Evolutionary conservation across 2,888 invertebrate genomes (phyloP).

Genomic region (Platynereis dumerilii): DNA sequence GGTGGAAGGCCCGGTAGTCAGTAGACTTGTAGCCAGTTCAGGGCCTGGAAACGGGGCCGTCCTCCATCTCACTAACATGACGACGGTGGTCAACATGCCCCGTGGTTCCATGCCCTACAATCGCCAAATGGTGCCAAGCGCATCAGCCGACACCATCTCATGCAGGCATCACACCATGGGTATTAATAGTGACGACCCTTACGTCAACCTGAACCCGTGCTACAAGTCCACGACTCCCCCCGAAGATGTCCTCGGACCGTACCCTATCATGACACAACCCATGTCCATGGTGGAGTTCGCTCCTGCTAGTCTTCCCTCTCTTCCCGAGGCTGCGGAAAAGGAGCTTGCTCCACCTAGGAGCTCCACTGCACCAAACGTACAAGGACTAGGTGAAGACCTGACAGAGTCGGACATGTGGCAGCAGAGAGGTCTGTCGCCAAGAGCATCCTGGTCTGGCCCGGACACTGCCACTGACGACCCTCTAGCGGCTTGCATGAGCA

Average conservation of each 20-base stretch:
- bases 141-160: slow-evolving; percentile 19
- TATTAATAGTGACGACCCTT: slow-evolving; percentile 8
- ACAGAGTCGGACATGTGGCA: slow-evolving; percentile 14
- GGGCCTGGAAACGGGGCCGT: not conserved
- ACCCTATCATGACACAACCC: slow-evolving; percentile 10
- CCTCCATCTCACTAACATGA: too few species aligned
- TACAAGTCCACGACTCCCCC: slow-evolving; percentile 38
- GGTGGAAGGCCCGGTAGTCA: not conserved
- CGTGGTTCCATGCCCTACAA: too few species aligned
- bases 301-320: not conserved
- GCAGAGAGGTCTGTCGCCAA: slow-evolving; percentile 15
- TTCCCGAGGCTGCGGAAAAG: not conserved
- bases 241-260: slow-evolving; percentile 12
- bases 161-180: slow-evolving; percentile 3
- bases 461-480: not conserved
- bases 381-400: slow-evolving; percentile 8
- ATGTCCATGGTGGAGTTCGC: not conserved
- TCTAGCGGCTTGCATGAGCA: not conserved
- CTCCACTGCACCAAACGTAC: slow-evolving; percentile 18
- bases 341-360: slow-evolving; percentile 19
- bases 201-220: slow-evolving; percentile 33
- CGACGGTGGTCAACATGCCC: too few species aligned
- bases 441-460: slow-evolving; percentile 23
- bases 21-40: not conserved
- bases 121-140: slow-evolving; percentile 21